A percentile compares a stretch with the other conserved stretches of the same genome.
phyloP scores from a whole-genome alignment of 2,113 vertebrate species.

The Verasper variegatus region DNA sequence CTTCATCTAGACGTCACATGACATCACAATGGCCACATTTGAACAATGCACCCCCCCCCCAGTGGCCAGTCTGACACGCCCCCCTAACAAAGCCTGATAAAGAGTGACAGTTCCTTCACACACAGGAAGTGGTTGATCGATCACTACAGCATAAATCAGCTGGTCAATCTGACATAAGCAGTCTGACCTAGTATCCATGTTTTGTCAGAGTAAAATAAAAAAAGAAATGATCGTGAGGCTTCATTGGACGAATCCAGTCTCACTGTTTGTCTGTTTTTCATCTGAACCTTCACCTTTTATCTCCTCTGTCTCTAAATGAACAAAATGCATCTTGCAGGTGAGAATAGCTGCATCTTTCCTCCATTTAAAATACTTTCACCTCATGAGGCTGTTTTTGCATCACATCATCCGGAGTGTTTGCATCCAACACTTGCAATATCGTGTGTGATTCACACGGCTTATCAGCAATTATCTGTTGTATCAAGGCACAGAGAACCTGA shows the following conservation, averaged over 20 bases:
- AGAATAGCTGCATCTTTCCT: background rate
- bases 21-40: too few species aligned
- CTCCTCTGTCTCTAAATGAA: background rate
- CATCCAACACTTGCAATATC: background rate
- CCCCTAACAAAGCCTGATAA: too few species aligned
- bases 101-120: too few species aligned
- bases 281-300: background rate
- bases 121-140: too few species aligned
- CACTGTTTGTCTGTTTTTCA: background rate
- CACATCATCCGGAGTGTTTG: background rate
- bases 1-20: too few species aligned
- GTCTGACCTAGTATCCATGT: too few species aligned
- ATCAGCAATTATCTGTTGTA: constrained; percentile 40
- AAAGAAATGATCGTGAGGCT: background rate
- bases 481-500: constrained; percentile 14
- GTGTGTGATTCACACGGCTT: background rate
- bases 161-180: too few species aligned
- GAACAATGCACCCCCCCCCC: too few species aligned
- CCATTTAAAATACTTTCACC: background rate
- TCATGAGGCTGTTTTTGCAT: background rate
- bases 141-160: too few species aligned
- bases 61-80: too few species aligned
- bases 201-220: background rate
- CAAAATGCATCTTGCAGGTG: background rate
- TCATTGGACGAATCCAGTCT: too few species aligned